phyloP scores from a whole-genome alignment of 2,797 vertebrate species.

The Trichosurus vulpecula region DNA sequence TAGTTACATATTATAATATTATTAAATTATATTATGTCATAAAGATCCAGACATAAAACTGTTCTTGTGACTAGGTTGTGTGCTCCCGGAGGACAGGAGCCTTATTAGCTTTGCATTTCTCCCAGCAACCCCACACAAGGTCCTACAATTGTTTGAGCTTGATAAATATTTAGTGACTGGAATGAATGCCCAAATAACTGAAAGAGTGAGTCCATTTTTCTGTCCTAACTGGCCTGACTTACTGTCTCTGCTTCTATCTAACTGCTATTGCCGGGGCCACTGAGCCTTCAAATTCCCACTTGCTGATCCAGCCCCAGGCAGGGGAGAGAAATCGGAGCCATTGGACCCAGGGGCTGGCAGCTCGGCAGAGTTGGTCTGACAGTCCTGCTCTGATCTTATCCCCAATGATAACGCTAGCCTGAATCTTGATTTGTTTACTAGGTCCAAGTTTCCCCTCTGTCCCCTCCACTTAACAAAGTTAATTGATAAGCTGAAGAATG shows the following conservation, averaged over 20 bases:
- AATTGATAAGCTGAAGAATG: not conserved
- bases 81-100: not conserved
- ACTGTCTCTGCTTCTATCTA: not conserved
- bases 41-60: not conserved
- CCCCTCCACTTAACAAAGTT: not conserved
- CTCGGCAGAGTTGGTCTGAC: not conserved
- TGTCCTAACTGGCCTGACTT: not conserved
- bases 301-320: not conserved
- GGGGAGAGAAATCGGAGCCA: not conserved
- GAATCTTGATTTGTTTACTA: not conserved
- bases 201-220: no score
- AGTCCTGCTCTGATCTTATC: not conserved
- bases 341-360: not conserved
- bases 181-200: not conserved
- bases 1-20: not conserved
- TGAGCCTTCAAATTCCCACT: not conserved
- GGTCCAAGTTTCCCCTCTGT: not conserved
- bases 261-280: no score
- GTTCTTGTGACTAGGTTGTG: not conserved
- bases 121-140: not conserved
- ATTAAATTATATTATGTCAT: not conserved
- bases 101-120: not conserved
- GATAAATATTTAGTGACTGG: not conserved
- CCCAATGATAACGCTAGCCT: not conserved
- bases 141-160: not conserved